Percentiles rank a stretch among this genome's conserved stretches.
These are phyloP conservation scores for Theretra japonica DNA, from an alignment of 2,888 invertebrate genomes.

Conservation along the genomic window DNA sequence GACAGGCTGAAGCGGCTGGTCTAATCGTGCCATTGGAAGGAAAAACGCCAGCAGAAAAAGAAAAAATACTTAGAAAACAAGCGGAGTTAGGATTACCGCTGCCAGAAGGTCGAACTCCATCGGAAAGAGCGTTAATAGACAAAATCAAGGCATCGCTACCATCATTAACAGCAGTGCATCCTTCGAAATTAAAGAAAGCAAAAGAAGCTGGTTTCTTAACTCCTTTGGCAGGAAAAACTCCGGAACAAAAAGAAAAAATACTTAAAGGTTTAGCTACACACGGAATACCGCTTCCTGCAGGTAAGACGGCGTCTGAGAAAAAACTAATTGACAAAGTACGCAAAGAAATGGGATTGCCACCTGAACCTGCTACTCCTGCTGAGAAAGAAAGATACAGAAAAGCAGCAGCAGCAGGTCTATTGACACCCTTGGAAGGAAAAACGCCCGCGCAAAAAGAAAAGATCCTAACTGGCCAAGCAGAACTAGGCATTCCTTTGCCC, in stretches of 20 bases:
- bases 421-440: too few relatives aligned
- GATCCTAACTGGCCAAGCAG: too few relatives aligned
- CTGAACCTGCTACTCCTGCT: constrained; percentile 40
- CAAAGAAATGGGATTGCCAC: constrained; percentile 44
- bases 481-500: too few relatives aligned
- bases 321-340: constrained; percentile 44
- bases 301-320: constrained; percentile 46
- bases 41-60: constrained; percentile 44
- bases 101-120: constrained; percentile 48
- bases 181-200: constrained; percentile 37
- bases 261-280: constrained; percentile 39
- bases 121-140: constrained; percentile 47
- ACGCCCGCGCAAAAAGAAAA: too few relatives aligned
- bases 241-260: constrained; percentile 44
- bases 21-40: constrained; percentile 42
- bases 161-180: constrained; percentile 17
- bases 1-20: constrained; percentile 47
- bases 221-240: constrained; percentile 43
- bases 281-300: constrained; percentile 46
- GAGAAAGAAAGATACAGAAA: constrained; percentile 39
- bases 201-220: constrained; percentile 44
- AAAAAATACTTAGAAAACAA: constrained; percentile 43
- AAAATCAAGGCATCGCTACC: constrained; percentile 33
- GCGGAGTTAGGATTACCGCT: constrained; percentile 44
- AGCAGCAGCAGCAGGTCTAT: constrained; percentile 43